Percentiles rank a stretch among this genome's conserved stretches.
These are phyloP conservation scores for Aptenodytes patagonicus DNA, from an alignment of 2,113 vertebrate species.

Conservation along the genomic window DNA sequence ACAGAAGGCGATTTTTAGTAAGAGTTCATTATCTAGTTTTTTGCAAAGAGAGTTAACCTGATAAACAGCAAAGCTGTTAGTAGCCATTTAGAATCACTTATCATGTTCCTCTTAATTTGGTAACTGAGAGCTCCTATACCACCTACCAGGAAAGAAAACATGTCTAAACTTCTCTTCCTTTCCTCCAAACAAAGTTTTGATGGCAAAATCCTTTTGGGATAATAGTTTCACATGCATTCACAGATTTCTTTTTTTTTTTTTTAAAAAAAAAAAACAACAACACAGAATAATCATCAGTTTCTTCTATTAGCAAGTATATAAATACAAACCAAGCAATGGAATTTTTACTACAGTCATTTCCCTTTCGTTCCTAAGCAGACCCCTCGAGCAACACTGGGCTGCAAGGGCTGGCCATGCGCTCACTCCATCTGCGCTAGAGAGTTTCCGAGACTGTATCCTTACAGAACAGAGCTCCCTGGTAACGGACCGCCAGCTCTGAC, in stretches of 20 bases:
- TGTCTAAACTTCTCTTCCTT: background rate
- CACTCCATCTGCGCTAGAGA: rapidly evolving
- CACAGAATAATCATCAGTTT: background rate
- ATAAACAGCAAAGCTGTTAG: background rate
- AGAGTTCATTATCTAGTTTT: background rate
- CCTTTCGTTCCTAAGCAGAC: background rate
- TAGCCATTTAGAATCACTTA: background rate
- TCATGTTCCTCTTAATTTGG: background rate
- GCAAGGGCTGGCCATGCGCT: rapidly evolving
- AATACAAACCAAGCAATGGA: background rate
- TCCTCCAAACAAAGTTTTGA: background rate
- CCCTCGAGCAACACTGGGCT: background rate
- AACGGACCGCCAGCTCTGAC: background rate
- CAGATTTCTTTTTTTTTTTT: background rate
- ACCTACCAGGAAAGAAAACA: background rate
- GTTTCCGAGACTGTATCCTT: background rate
- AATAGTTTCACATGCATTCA: background rate
- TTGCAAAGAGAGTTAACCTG: background rate
- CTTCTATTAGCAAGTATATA: background rate
- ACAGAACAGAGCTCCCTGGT: background rate
- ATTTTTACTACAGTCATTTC: background rate
- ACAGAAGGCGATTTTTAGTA: background rate
- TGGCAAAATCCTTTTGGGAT: background rate
- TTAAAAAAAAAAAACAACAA: background rate
- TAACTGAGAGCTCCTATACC: background rate